Evolutionary conservation across 1,140 invertebrate species (phyloP), one percentile per base, ranked within the genome.

Genomic region (Trachymyrmex septentrionalis): DNA sequence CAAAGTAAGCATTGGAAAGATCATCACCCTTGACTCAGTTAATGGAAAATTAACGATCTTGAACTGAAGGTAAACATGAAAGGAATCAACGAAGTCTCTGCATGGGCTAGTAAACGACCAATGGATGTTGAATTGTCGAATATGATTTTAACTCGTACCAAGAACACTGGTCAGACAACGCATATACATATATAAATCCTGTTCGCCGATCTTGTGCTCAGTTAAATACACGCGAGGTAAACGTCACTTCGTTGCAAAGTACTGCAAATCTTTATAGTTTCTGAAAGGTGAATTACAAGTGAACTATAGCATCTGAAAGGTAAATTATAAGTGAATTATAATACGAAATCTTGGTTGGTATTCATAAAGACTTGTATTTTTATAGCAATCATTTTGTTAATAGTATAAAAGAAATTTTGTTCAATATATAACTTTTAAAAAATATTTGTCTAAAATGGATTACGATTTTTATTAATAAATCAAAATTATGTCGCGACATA

Each of bases 171-270:
- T 69, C 75, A 64, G 34, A 12, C 38, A 6, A 61, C 24, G 44
- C 16, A 7, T 38, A 69, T 64, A 44, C 53, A 19, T 90, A 90
- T 93, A 94, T 93, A 94, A 94, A 92, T 91, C 86, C 92, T 87
- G 92, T 90, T 91, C 78, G 84, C 87, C 89, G 80, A 92, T 88
- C 86, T 88, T 66, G 85, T 87, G 92, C 92, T 94, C 94, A 92
- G 93, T 94, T 92, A 91, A 77, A 92, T 59, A 88, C 87, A 86
- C 84, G 90, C 86, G 61, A 78, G 67, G 77, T 80, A 61, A 78
- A 87, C 77, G 85, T 87, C 88, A 91, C 71, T 87, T 85, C 66
- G 67, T 63, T 64, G 57, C 16, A 16, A 87, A 67, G 53, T 71
- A 59, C 53, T 61, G 10, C 24, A 76, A 66, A 30, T 14, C n/a